Evolutionary conservation across 2,113 vertebrate species (phyloP).

Genomic region (Speoplatyrhinus poulsoni): DNA sequence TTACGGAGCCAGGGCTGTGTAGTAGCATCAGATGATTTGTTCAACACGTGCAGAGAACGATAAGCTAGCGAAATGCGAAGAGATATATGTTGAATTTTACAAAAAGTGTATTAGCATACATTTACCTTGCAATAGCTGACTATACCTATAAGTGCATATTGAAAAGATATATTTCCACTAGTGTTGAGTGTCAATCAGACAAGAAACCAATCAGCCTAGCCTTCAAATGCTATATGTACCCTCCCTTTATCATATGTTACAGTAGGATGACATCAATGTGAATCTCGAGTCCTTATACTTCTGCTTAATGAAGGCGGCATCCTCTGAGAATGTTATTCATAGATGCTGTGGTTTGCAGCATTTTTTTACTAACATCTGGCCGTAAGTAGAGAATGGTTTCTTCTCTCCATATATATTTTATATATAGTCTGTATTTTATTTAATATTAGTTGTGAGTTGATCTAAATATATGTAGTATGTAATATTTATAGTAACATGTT

Average conservation of each 20-base stretch:
- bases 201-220: constrained; percentile 33
- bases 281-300: background rate
- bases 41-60: no score
- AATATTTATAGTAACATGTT: background rate
- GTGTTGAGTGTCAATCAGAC: background rate
- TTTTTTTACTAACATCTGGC: constrained; percentile 18
- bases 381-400: constrained; percentile 36
- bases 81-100: no score
- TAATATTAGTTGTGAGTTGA: background rate
- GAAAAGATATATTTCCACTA: constrained; percentile 30
- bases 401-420: background rate
- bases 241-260: constrained; percentile 34
- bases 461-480: background rate
- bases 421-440: background rate
- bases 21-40: no score
- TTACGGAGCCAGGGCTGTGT: no score
- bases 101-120: no score
- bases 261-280: background rate
- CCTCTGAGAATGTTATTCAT: constrained; percentile 1
- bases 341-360: constrained; percentile 7
- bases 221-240: background rate
- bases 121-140: no score
- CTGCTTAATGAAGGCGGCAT: background rate
- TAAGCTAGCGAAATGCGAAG: no score
- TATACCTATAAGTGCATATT: background rate